Base-by-base conservation (phyloP, 2,888 invertebrate genomes). In the Anthrax anthrax region DNA sequence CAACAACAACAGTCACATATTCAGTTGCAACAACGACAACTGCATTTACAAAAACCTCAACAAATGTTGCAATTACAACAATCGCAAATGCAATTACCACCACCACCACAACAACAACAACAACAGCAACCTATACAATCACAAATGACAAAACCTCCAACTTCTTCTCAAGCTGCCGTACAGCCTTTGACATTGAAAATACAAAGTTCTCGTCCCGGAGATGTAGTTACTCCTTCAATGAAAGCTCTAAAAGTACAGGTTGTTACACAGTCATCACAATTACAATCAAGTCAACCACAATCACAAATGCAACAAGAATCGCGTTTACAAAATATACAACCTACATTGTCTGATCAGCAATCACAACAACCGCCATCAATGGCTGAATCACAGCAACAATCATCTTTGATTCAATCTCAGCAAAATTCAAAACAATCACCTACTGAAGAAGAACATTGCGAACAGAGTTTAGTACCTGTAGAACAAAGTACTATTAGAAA, bases 241-340 rank as follows among this genome's bases (percentile, higher is more conserved):
- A 14, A 29, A 9, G n/a, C 39, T 6, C 29, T 39, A 18, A 47
- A 43, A 34, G 27, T 41, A n/a, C 44, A 51, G 45, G 36, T 51
- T 41, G 37, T 39, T 32, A 47, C 44, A 23, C 29, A 19, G n/a
- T 27, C 34, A 38, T 17, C 44, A 2, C 39, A 50, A 42, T 37
- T 41, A 14, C 49, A 46, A 16, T 27, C 45, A 32, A 12, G 34
- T 4, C 16, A 37, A 14, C 12, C 40, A 23, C 16, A n/a, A 23
- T 37, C 17, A 2, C 23, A 19, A 17, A 4, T 19, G 1, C 43
- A 37, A 13, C 37, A 18, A 16, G 13, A 19, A 23, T 3, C 34
- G 5, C 14, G 14, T n/a, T 23, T 17, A 17, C 43, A 37, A 32
- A 32, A 12, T 32, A 17, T 14, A 19, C 2, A 4, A 23, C 9